Evolutionary conservation across 2,797 vertebrate genomes (phyloP), one percentile per base, ranked within the genome.

Genomic region (Phrynocephalus vlangalii): DNA sequence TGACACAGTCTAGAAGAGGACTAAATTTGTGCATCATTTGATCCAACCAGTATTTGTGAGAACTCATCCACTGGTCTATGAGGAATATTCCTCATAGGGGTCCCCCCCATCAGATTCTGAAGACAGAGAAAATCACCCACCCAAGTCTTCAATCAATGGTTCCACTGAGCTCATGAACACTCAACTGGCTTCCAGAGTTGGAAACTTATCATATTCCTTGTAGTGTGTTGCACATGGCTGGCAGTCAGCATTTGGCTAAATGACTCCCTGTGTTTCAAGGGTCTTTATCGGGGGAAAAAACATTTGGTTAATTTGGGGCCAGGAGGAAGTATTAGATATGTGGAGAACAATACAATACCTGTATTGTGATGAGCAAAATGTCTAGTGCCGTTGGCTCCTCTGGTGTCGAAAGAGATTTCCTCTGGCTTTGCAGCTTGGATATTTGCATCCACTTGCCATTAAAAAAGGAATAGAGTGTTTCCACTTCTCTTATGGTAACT

Each of bases 301-400:
- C 80, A 56, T 85, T 91, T 90, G 92, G 92, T 92, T 94, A 91
- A 68, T 11, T 78, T 1, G 18, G 60, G 18, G 50, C 18, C 3
- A 44, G 38, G 38, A 44, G 56, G 52, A 91, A 79, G 66, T 80
- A 91, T 88, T 86, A 86, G 73, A 91, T 89, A 92, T 92, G 92
- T 89, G 90, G 94, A 80, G 91, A 91, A 84, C 80, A 90, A 78
- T 16, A 30, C 85, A 67, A 70, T 96, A 98, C 98, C 98, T 99
- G 99, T 86, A 99, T 97, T 86, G 98, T 99, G 96, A 99, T 99
- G 92, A 99, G 97, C 93, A 99, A 97, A 94, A 99, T 97, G 94
- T 99, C 99, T 85, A 99, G 97, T 6, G 99, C 98, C 38, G 99
- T 99, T 78, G 99, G 99, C 92, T 99, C 99, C 94, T 99, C 99